Evolutionary conservation across 2,888 invertebrate genomes (phyloP).

Genomic region (Mimachlamys varia): DNA sequence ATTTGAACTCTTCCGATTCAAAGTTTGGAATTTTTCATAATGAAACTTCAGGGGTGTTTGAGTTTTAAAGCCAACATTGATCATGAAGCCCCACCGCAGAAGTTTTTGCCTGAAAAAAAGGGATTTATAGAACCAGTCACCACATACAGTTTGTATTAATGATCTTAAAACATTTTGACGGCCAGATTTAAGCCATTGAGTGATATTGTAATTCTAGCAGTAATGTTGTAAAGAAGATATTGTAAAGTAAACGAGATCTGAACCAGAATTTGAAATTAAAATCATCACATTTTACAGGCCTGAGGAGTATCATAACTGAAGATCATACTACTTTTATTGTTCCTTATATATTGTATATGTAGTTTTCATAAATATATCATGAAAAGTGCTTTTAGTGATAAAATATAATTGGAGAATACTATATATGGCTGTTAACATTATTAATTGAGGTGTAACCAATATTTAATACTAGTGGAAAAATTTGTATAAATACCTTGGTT

Average conservation of each 20-base stretch:
- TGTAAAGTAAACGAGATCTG: background rate
- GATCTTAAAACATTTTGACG: background rate
- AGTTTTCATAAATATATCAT: background rate
- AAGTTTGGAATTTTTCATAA: no score
- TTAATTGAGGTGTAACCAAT: background rate
- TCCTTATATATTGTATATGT: background rate
- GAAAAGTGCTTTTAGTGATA: background rate
- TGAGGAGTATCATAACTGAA: background rate
- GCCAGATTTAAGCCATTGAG: background rate
- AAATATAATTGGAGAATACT: background rate
- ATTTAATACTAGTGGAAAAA: background rate
- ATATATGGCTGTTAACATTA: background rate
- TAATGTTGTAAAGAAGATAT: background rate
- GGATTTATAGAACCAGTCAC: no score
- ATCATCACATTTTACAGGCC: background rate
- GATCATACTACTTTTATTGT: background rate
- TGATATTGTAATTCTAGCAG: no score
- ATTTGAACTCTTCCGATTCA: background rate
- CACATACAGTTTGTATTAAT: background rate
- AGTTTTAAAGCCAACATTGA: background rate
- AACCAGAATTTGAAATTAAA: constrained; percentile 9
- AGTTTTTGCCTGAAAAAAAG: background rate
- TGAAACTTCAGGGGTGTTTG: no score
- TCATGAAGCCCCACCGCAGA: background rate
- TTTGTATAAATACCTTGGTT: constrained; percentile 14